Evolutionary conservation across 2,888 invertebrate genomes (phyloP), one percentile per base, ranked within the genome.

Genomic region (Ariolimax columbianus): DNA sequence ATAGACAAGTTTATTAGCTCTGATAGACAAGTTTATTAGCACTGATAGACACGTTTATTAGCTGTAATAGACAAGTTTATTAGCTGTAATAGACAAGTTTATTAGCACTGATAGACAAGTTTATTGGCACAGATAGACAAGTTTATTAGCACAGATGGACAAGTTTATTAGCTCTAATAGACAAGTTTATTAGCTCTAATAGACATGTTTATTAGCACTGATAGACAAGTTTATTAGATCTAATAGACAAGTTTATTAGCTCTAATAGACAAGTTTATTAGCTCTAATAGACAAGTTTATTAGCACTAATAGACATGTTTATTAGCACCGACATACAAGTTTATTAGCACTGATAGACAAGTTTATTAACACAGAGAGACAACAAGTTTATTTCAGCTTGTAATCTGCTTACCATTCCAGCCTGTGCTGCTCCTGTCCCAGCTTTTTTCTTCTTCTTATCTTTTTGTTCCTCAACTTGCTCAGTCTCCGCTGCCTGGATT

Each of bases 381-480:
- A 7, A 63, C n/a, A 63, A 30, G n/a, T 3, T 63, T 30, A 30
- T 6, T 63, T 63, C 3, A 30, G 30, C 6, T 63, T 77, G n/a
- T 1, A 23, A 19, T 77, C 23, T 55, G 19, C 63, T 77, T 83
- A 83, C 83, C 83, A 77, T 83, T 63, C 83, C 83, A 36, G 63
- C 55, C 51, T 68, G 77, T 30, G 83, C 83, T 38, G 83, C 68
- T 14, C 51, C 26, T 26, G 40, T n/a, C 9, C 59, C 55, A 59
- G 77, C 47, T 77, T 83, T 77, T 43, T 77, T 83, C 23, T 77
- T 77, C n/a, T 75, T 75, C 55, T 83, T 83, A 14, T 77, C 83
- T 83, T 83, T 83, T 19, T 36, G 30, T 19, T 77, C 77, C 33
- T 59, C 47, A 14, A 63, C 82, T 63, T 43, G 63, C 26, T 72